Percentiles rank a stretch among this genome's conserved stretches.
phyloP scores from a whole-genome alignment of 2,797 vertebrate species.

The Hipposideros larvatus region DNA sequence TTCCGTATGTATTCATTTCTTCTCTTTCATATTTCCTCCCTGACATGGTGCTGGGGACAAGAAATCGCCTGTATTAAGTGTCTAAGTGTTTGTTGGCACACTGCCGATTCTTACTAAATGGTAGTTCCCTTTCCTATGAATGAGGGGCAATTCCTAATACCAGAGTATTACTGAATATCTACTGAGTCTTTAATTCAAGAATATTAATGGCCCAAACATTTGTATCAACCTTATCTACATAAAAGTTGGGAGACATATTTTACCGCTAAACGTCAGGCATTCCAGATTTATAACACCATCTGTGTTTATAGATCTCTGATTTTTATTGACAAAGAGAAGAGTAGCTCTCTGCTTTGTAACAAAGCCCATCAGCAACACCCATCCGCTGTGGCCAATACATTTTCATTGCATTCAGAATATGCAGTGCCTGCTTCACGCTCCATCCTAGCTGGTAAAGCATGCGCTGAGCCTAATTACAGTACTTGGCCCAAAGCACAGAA shows the following conservation, averaged over 20 bases:
- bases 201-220: background rate
- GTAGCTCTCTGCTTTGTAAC: background rate
- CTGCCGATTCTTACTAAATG: background rate
- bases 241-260: background rate
- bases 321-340: background rate
- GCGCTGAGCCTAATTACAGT: conserved; percentile 81
- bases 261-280: background rate
- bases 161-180: background rate
- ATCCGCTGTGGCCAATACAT: background rate
- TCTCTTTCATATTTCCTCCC: background rate
- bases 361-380: background rate
- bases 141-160: background rate
- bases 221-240: background rate
- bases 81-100: background rate
- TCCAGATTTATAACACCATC: background rate
- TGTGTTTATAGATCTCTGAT: background rate
- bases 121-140: background rate
- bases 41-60: background rate
- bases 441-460: conserved; percentile 55
- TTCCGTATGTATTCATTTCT: background rate
- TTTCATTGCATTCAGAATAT: background rate
- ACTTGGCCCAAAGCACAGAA: conserved; percentile 78
- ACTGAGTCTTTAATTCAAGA: background rate
- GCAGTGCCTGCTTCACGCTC: background rate
- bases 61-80: background rate